These are phyloP conservation scores for Dynastes grantii DNA, from an alignment of 2,888 invertebrate genomes.

Conservation along the genomic window DNA sequence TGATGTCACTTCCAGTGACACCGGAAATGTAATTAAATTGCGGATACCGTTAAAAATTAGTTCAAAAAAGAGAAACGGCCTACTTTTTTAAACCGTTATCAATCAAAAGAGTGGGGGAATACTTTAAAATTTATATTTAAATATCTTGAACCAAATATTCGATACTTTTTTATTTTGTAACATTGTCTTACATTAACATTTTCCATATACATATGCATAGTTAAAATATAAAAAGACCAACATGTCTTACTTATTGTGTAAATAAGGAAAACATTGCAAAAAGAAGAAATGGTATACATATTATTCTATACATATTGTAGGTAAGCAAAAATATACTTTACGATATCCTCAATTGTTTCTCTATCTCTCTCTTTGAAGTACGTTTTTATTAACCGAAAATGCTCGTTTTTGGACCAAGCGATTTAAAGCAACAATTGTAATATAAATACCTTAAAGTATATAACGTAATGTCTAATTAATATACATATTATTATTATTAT, in stretches of 20 bases:
- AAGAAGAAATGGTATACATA: not conserved
- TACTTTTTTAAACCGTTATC: too few relatives aligned
- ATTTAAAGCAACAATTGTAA: slow-evolving; percentile 39
- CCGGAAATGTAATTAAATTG: too few relatives aligned
- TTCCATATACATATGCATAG: not conserved
- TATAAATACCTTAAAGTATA: slow-evolving; percentile 29
- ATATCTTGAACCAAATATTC: too few relatives aligned
- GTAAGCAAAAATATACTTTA: not conserved
- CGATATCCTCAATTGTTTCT: not conserved
- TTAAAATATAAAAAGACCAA: not conserved
- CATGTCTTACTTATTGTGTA: not conserved
- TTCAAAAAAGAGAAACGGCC: too few relatives aligned
- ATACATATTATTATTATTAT: slow-evolving; percentile 33
- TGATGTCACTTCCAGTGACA: too few relatives aligned
- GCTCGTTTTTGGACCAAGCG: slow-evolving; percentile 48
- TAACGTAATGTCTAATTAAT: slow-evolving; percentile 19
- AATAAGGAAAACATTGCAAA: not conserved
- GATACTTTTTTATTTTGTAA: not conserved
- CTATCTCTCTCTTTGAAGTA: slow-evolving; percentile 10
- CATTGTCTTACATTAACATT: too few relatives aligned
- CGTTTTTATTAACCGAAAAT: slow-evolving; percentile 1
- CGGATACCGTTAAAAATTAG: too few relatives aligned
- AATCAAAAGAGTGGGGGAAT: too few relatives aligned
- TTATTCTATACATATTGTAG: not conserved
- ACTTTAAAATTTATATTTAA: too few relatives aligned